These are phyloP conservation scores for Zhengitettix transpicula DNA, from an alignment of 2,888 invertebrate species.

Conservation along the genomic window DNA sequence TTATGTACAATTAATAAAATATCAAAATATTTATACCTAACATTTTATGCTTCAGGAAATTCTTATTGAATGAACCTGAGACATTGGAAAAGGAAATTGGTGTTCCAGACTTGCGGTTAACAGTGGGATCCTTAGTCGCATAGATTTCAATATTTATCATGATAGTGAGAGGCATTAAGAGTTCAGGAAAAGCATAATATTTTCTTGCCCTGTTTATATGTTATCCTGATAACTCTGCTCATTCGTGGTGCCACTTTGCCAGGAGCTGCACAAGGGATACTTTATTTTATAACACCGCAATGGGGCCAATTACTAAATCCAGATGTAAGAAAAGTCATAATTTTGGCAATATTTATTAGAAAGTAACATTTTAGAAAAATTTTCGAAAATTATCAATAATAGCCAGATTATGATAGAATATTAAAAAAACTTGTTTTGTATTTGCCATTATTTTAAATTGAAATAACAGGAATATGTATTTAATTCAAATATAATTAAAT, in stretches of 20 bases:
- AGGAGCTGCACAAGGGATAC: conserved; percentile 55
- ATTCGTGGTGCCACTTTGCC: conserved; percentile 36
- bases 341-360: no score
- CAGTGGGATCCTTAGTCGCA: conserved; percentile 43
- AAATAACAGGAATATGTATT: no score
- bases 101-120: conserved; percentile 47
- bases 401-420: no score
- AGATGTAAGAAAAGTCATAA: conserved; percentile 28
- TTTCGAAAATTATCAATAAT: no score
- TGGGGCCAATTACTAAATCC: conserved; percentile 57
- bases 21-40: no score
- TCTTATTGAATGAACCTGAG: conserved; percentile 31
- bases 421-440: no score
- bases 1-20: no score
- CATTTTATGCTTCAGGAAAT: conserved; percentile 23
- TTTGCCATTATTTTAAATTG: no score
- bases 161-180: conserved; percentile 54
- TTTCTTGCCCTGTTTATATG: conserved; percentile 69
- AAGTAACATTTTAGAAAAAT: no score
- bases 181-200: conserved; percentile 69
- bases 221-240: conserved; percentile 56
- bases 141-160: conserved; percentile 54
- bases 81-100: conserved; percentile 27
- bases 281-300: conserved; percentile 63
- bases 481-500: no score